These are phyloP conservation scores for Hirtodrosophila histrioides DNA, from an alignment of 2,888 invertebrate species.

Conservation along the genomic window DNA sequence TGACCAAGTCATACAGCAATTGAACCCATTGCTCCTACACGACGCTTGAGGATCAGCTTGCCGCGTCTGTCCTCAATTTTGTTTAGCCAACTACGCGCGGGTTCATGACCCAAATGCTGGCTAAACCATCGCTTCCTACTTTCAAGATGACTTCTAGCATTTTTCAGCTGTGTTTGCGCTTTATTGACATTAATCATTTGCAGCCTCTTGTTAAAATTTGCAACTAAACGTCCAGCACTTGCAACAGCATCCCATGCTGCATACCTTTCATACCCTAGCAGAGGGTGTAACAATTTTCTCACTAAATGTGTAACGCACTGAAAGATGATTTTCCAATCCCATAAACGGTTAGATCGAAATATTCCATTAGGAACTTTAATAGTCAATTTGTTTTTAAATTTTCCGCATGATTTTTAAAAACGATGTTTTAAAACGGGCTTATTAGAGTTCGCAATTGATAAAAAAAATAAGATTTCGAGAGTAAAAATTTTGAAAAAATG, in stretches of 20 bases:
- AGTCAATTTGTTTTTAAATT: too few relatives aligned
- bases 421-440: too few relatives aligned
- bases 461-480: too few relatives aligned
- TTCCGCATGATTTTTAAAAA: too few relatives aligned
- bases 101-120: constrained; percentile 71
- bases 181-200: constrained; percentile 79
- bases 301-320: too few relatives aligned
- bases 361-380: too few relatives aligned
- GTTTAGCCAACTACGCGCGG: constrained; percentile 37
- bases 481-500: too few relatives aligned
- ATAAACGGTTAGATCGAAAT: too few relatives aligned
- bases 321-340: too few relatives aligned
- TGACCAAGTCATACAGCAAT: constrained; percentile 53
- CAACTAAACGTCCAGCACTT: constrained; percentile 55
- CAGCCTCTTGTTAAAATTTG: constrained; percentile 72
- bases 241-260: constrained; percentile 36
- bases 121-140: constrained; percentile 22
- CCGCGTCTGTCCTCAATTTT: constrained; percentile 62
- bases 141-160: constrained; percentile 43
- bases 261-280: constrained; percentile 24
- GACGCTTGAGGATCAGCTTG: constrained; percentile 54
- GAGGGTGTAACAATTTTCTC: too few relatives aligned
- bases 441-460: too few relatives aligned
- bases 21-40: constrained; percentile 70
- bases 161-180: constrained; percentile 52